Base-by-base conservation (phyloP, 1,140 invertebrate genomes). In the Lordiphosa clarofinis region DNA sequence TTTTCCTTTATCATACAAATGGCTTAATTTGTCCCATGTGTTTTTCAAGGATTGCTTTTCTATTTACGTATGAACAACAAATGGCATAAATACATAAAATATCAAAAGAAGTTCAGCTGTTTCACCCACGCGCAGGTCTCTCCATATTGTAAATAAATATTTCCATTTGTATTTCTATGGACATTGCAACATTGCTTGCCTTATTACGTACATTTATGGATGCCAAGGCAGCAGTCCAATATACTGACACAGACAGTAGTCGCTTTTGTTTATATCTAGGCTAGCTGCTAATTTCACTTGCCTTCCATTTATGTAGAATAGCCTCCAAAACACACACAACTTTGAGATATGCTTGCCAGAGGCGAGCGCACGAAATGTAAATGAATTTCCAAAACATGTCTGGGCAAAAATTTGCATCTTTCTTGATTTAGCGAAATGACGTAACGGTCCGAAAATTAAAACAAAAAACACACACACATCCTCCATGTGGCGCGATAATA, bases 371-470 rank as follows among this genome's bases (percentile, higher is more conserved):
- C 28, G 7, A 31, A 31, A 31, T 31, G 28, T 31, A 31, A 31
- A 31, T 31, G 28, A 31, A 31, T 8, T 31, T 31, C 28, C 28
- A 31, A 31, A 31, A 31, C 28, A 31, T 31, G 28, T 31, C 28
- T 10, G 28, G 58, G 33, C 47, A 53, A 39, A 15, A 62, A 63
- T 63, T 63, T 62, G 57, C 60, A 63, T 63, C 47, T 62, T 44
- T 63, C 60, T 63, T 33, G 11, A 63, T 63, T 63, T 63, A 63
- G 58, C 47, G 0, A 63, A 53, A 53, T 63, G 57, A 63, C 60
- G 60, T 48, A 62, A 63, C 46, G 37, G 38, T 10, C 39, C 15
- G 12, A 42, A 42, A 42, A 19, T 5, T 15, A 12, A 10, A 21
- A 19, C 44, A 24, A 19, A 44, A 60, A 19, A 31, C 60, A 44